Base-by-base conservation (phyloP, 2,113 vertebrate species). In the Myrmophylax atrothorax region DNA sequence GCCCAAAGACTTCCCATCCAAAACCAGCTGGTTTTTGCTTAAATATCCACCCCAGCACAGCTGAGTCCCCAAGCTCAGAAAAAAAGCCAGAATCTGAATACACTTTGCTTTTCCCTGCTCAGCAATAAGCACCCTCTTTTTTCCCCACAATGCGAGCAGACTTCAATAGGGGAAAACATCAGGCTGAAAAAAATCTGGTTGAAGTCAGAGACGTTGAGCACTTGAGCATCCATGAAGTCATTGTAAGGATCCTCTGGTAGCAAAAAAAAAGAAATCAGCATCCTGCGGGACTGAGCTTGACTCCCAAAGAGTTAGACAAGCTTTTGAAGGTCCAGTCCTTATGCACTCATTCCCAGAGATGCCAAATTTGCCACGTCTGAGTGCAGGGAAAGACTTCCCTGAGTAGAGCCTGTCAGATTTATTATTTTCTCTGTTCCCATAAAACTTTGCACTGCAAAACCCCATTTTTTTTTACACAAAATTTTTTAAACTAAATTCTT, bases 81-180 rank as follows among this genome's bases (percentile, higher is more conserved):
- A 29, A 63, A 63, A 40, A 73, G 4, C 33, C 70, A 40, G 58
- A 38, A 64, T 38, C 12, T 7, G 25, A 35, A 22, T 7, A 47
- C 0, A 0, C 13, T 78, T 50, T 24, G 18, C 40, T 37, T 47
- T 47, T 75, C 31, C 58, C 5, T 6, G n/a, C 58, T 63, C 55
- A 62, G 49, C 29, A 1, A 47, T 5, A 19, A 44, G 68, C 40
- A 55, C 29, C n/a, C 37, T 70, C 72, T 68, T 16, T 2, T n/a
- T 12, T 40, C 29, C 29, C 53, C 40, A 62, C 1, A 2, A 14
- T 1, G 13, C 37, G 3, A 84, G 2, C 6, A 73, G 53, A 52
- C 17, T 84, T 62, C 52, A 70, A 19, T 1, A 66, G 5, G 12
- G 15, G 14, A 62, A 82, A 56, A 46, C 4, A 40, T 10, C 58